Percentiles rank a stretch among this genome's conserved stretches.
Evolutionary conservation across 1,140 invertebrate species (phyloP).

Genomic region (Neodiprion virginianus): DNA sequence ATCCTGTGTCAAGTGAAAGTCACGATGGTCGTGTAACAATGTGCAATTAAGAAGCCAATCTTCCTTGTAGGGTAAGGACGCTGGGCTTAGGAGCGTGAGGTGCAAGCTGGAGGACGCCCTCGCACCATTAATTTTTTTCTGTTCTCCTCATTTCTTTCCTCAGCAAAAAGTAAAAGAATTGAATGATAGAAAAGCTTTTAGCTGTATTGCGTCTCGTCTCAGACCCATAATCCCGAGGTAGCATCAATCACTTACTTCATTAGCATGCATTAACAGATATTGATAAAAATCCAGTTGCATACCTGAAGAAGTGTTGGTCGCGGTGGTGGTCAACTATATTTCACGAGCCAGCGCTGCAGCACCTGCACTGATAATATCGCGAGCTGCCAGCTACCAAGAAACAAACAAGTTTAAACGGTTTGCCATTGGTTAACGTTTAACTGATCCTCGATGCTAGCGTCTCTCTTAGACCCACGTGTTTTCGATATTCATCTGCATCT

Average conservation of each 20-base stretch:
- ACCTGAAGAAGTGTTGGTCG: not conserved
- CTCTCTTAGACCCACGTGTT: not conserved
- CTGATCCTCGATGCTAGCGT: not conserved
- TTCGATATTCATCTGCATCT: not conserved
- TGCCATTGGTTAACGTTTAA: slow-evolving; percentile 4
- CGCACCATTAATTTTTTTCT: not conserved
- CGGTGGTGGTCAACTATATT: not conserved
- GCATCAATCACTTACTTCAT: not conserved
- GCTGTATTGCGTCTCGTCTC: not conserved
- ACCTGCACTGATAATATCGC: slow-evolving; percentile 5
- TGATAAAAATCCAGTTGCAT: not conserved
- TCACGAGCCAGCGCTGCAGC: not conserved
- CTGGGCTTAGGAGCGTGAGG: too few species aligned
- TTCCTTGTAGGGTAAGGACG: too few species aligned
- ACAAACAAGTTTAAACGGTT: slow-evolving; percentile 6
- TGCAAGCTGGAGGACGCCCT: not conserved
- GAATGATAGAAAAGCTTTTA: not conserved
- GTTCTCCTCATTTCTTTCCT: not conserved
- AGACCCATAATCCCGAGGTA: not conserved
- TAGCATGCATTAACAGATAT: slow-evolving; percentile 2
- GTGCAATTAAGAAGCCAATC: too few species aligned
- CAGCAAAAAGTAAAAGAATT: not conserved
- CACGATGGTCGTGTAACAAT: too few species aligned
- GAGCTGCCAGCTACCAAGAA: not conserved
- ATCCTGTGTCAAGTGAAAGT: too few species aligned